Conservation (phyloP, 2,888 invertebrate species). For the Dicyrtomina minuta region DNA sequence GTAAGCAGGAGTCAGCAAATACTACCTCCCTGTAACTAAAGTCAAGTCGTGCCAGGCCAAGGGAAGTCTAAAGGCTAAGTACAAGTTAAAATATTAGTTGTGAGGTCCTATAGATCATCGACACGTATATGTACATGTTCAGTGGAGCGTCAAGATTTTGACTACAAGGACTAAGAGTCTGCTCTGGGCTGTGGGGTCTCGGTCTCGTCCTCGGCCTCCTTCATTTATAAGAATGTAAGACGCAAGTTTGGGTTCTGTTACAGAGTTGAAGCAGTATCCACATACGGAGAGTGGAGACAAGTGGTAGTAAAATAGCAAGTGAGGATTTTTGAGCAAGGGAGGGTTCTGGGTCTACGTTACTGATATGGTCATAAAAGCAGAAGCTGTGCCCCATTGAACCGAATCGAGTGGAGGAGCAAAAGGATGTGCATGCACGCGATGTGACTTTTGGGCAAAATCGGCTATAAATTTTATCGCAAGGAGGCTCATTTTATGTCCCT, state of each 20-base stretch:
- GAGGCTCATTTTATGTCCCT: constrained; percentile 38
- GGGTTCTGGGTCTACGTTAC: constrained; percentile 13
- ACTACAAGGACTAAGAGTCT: constrained; percentile 17
- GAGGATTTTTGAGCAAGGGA: constrained; percentile 12
- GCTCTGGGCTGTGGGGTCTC: neutral
- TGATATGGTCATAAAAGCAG: constrained; percentile 37
- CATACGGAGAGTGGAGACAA: constrained; percentile 3
- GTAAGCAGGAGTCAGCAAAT: too few species aligned
- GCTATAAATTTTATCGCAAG: constrained; percentile 46
- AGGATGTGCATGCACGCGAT: constrained; percentile 32
- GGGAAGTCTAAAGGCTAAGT: constrained; percentile 23
- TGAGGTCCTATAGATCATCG: constrained; percentile 29
- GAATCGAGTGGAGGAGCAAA: constrained; percentile 34
- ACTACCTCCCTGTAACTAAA: neutral
- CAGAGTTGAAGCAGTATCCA: too few species aligned
- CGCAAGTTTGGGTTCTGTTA: too few species aligned
- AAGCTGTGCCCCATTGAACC: constrained; percentile 43
- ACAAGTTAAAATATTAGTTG: constrained; percentile 30
- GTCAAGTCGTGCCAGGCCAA: neutral
- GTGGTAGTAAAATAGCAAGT: constrained; percentile 5
- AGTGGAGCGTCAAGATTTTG: constrained; percentile 27
- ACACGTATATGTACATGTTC: constrained; percentile 20
- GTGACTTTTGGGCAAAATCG: constrained; percentile 28
- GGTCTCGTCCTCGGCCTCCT: too few species aligned
- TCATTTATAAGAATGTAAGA: too few species aligned